Percentiles rank a stretch among this genome's conserved stretches.
Conservation (phyloP, 2,888 invertebrate genomes). For the Allolobophora icterica region DNA sequence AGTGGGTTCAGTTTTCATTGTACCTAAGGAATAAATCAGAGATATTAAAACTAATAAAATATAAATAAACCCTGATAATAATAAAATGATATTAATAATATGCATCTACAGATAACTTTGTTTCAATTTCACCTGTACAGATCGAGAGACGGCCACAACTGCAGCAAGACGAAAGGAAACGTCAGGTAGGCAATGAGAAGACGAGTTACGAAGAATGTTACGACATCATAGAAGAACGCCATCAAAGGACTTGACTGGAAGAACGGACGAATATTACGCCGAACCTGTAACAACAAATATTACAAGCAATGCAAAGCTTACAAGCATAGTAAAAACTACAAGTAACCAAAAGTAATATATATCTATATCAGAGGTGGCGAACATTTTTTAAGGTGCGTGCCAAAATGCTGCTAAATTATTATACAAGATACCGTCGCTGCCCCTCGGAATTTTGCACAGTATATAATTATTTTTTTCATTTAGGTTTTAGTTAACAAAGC, state of each 20-base stretch:
- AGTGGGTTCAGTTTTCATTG: too few relatives aligned
- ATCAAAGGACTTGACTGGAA: conserved; percentile 69
- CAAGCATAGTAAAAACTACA: neutral
- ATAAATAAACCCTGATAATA: neutral
- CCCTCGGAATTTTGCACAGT: too few relatives aligned
- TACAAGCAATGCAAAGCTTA: too few relatives aligned
- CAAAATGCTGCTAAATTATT: too few relatives aligned
- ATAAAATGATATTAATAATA: neutral
- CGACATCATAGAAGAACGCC: conserved; percentile 75
- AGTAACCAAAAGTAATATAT: neutral
- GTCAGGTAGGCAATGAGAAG: conserved; percentile 86
- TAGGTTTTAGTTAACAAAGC: too few relatives aligned
- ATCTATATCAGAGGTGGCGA: too few relatives aligned
- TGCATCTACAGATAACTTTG: neutral
- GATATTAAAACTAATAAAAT: neutral
- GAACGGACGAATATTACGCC: conserved; percentile 79
- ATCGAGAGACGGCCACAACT: conserved; percentile 78
- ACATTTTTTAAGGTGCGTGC: too few relatives aligned
- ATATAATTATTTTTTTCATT: too few relatives aligned
- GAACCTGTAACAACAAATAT: conserved; percentile 71
- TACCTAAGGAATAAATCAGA: neutral
- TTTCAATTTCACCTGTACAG: conserved; percentile 77
- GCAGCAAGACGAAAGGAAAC: conserved; percentile 88
- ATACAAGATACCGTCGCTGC: too few relatives aligned
- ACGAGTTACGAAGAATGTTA: conserved; percentile 82